Evolutionary conservation across 2,888 invertebrate genomes (phyloP), one percentile per base, ranked within the genome.

Genomic region (Folsomia manolachei): DNA sequence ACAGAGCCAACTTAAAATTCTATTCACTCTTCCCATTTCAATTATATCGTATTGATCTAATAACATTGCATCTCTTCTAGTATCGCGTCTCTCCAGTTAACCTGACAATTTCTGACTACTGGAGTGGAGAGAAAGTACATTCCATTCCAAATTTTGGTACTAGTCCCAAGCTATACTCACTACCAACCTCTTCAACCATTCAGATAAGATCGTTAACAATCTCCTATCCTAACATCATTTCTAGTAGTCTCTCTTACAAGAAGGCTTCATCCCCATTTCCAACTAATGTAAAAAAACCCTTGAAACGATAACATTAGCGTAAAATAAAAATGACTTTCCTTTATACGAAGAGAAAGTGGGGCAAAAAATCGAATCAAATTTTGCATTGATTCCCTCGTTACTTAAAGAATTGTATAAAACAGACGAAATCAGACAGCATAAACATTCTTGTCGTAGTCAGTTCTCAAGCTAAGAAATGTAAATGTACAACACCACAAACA

Each of bases 41-140:
- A 70, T 70, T 70, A 70, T n/a, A n/a, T 70, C 65, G 21, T 70
- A 70, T 70, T 70, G 70, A 70, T 70, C 70, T 70, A 56, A 70
- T 70, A 70, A 70, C 52, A 63, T 63, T 56, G 63, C 39, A 53
- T 51, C 53, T 2, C 23, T 62, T 39, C 14, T 39, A 39, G 39
- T 14, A 39, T 39, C 39, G 7, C 39, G 4, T 39, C 39, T 4
- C 14, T 39, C 39, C 7, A 4, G 14, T 39, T 39, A 9, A 39
- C 4, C 39, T 39, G 14, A 14, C 39, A 39, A 4, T 39, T 39
- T 4, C 39, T 39, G 39, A 39, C 39, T 39, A 39, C 39, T 39
- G 7, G 39, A 39, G 39, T 39, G 39, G 39, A 39, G 39, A 39
- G 39, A 39, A 39, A 39, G 39, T n/a, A n/a, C 39, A 14, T 39